Evolutionary conservation across 2,113 vertebrate species (phyloP).

Genomic region (Lota lota): DNA sequence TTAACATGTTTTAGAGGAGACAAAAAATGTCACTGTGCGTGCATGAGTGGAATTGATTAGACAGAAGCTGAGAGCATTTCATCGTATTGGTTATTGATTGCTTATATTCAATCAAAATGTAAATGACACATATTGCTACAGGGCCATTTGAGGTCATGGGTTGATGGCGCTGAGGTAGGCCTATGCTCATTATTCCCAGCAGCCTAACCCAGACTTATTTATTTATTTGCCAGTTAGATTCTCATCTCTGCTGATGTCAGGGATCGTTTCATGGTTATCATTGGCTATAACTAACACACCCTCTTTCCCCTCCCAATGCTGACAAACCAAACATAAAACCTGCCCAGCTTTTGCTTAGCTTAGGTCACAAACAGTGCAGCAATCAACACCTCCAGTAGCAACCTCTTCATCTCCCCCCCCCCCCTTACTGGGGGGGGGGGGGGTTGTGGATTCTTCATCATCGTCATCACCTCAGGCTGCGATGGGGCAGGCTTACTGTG

Average conservation of each 20-base stretch:
- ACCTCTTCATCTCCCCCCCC: slow-evolving; percentile 56
- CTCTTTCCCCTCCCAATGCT: slow-evolving; percentile 18
- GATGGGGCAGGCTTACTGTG: slow-evolving; percentile 65
- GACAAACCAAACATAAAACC: slow-evolving; percentile 48
- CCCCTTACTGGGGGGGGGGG: too few relatives aligned
- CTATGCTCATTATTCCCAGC: too few relatives aligned
- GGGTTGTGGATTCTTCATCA: slow-evolving; percentile 60
- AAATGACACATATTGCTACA: neutral
- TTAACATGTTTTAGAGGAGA: too few relatives aligned
- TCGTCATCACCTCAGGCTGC: slow-evolving; percentile 61
- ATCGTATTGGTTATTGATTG: too few relatives aligned
- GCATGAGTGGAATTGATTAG: too few relatives aligned
- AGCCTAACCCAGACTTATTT: too few relatives aligned
- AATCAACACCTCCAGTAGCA: slow-evolving; percentile 50
- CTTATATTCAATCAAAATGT: too few relatives aligned
- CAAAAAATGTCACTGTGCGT: too few relatives aligned
- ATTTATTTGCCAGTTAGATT: slow-evolving; percentile 7
- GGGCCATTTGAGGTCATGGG: slow-evolving; percentile 20
- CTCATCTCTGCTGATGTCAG: slow-evolving; percentile 17
- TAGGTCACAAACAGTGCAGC: slow-evolving; percentile 48
- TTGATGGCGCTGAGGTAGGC: too few relatives aligned
- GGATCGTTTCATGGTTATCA: slow-evolving; percentile 27
- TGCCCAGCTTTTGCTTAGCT: slow-evolving; percentile 47
- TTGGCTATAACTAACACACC: neutral
- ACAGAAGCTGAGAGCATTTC: too few relatives aligned